phyloP scores from a whole-genome alignment of 2,113 vertebrate genomes.

The Odontesthes bonariensis region DNA sequence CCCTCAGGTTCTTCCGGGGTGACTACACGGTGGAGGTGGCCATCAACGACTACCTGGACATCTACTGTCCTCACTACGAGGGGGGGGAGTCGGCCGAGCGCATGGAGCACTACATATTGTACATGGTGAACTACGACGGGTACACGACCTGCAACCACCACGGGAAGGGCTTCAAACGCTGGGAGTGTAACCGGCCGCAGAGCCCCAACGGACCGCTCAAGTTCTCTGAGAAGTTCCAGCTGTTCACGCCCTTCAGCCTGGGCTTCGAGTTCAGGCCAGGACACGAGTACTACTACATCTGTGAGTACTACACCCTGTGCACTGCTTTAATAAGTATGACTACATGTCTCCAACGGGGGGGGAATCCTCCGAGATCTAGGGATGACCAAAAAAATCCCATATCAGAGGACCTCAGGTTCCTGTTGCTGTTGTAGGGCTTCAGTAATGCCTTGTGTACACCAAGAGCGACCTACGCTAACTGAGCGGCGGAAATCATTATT shows the following conservation, averaged over 20 bases:
- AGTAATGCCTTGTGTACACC: too few species aligned
- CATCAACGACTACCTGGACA: conserved; percentile 98
- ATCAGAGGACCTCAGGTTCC: too few species aligned
- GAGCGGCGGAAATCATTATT: too few species aligned
- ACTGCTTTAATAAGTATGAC: not conserved
- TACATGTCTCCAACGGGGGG: not conserved
- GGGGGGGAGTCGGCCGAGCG: conserved; percentile 81
- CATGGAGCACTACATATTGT: conserved; percentile 93
- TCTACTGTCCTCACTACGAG: conserved; percentile 97
- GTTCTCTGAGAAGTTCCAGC: conserved; percentile 98
- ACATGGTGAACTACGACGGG: conserved; percentile 96
- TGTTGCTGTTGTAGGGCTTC: too few species aligned
- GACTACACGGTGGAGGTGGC: conserved; percentile 95
- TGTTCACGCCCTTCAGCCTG: conserved; percentile 97
- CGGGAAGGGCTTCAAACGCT: conserved; percentile 93
- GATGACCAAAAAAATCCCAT: too few species aligned
- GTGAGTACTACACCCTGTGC: conserved; percentile 85
- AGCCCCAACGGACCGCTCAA: conserved; percentile 91
- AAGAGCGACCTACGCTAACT: too few species aligned
- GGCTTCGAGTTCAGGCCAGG: conserved; percentile 97
- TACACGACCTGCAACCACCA: conserved; percentile 91
- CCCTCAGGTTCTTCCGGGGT: conserved; percentile 87
- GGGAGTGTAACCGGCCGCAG: conserved; percentile 94
- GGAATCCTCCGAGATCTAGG: not conserved
- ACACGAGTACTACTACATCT: conserved; percentile 96